Conservation (phyloP, 2,797 vertebrate species). For the Synanceia verrucosa region DNA sequence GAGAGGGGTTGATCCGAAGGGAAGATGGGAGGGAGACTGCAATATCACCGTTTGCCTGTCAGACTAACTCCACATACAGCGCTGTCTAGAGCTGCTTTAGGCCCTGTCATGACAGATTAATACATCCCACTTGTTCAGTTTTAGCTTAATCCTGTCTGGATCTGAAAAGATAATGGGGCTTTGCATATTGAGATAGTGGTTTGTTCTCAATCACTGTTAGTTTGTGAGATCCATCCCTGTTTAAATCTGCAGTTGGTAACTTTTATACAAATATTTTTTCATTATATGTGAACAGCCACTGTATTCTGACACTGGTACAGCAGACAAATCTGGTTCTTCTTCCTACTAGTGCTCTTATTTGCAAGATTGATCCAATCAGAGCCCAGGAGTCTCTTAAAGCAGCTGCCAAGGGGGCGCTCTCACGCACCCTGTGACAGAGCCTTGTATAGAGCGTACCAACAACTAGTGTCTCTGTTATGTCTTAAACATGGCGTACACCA, state of each 20-base stretch:
- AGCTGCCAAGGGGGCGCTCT: too few relatives aligned
- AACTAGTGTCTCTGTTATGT: too few relatives aligned
- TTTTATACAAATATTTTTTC: not conserved
- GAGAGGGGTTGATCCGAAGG: conserved; percentile 37
- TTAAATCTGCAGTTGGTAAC: not conserved
- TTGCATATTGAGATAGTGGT: conserved; percentile 10
- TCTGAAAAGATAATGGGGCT: conserved; percentile 31
- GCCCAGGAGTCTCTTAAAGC: too few relatives aligned
- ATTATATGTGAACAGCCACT: not conserved
- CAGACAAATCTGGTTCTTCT: not conserved
- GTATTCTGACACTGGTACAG: not conserved
- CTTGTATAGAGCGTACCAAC: too few relatives aligned
- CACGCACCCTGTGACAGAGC: too few relatives aligned
- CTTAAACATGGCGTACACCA: too few relatives aligned
- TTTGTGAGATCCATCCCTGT: not conserved
- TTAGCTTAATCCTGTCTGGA: conserved; percentile 36
- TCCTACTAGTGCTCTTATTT: not conserved
- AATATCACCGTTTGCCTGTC: conserved; percentile 58
- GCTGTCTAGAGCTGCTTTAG: conserved; percentile 34
- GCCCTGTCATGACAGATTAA: conserved; percentile 29
- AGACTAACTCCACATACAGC: conserved; percentile 19
- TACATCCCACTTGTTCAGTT: conserved; percentile 29
- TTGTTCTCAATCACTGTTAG: conserved; percentile 3
- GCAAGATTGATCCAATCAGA: too few relatives aligned
- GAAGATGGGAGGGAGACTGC: conserved; percentile 25